A percentile compares a stretch with the other conserved stretches of the same genome.
Conservation (phyloP, 2,797 vertebrate genomes). For the Amazona finschi region DNA sequence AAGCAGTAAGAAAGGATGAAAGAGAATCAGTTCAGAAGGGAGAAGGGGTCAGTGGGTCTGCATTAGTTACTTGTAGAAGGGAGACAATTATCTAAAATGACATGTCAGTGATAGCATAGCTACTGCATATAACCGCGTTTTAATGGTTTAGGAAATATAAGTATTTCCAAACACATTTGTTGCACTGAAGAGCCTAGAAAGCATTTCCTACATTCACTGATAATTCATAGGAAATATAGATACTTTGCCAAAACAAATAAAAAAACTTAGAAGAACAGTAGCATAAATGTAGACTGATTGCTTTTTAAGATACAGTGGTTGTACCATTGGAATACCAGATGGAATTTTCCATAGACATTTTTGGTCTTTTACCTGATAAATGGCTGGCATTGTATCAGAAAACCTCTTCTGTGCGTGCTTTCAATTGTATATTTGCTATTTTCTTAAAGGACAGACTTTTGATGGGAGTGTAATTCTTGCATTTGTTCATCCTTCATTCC, state of each 20-base stretch:
- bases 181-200: slow-evolving; percentile 32
- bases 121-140: neutral
- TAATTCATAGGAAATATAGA: slow-evolving; percentile 33
- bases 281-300: slow-evolving; percentile 44
- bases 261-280: slow-evolving; percentile 7
- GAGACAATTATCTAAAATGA: neutral
- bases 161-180: neutral
- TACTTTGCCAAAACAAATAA: slow-evolving; percentile 38
- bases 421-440: neutral
- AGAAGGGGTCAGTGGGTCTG: neutral
- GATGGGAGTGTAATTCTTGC: neutral
- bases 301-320: slow-evolving; percentile 46
- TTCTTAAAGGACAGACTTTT: neutral
- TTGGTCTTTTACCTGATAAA: slow-evolving; percentile 9
- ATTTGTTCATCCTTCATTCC: neutral
- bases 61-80: neutral
- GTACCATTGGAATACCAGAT: slow-evolving; percentile 19
- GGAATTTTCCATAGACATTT: slow-evolving; percentile 7
- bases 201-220: neutral
- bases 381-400: neutral
- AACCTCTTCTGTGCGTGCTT: neutral
- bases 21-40: neutral
- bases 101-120: neutral
- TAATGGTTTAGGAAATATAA: neutral
- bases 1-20: neutral